Conservation (phyloP, 2,888 invertebrate genomes). For the Imbricaverruca yamaguchii region DNA sequence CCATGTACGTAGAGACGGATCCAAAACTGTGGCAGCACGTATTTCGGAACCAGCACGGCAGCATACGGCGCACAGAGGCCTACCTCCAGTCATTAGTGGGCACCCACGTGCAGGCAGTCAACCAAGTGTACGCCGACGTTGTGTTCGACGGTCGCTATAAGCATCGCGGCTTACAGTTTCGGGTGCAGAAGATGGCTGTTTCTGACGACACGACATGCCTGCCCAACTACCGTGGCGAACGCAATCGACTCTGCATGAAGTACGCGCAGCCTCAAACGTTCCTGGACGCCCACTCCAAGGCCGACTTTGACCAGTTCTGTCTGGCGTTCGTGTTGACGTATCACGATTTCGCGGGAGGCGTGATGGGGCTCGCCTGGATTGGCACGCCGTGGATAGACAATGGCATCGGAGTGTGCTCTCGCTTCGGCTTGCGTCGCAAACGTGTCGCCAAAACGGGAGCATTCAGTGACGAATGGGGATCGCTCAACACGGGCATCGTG, state of each 20-base stretch:
- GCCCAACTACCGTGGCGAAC: background rate
- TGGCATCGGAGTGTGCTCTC: background rate
- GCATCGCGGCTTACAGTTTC: background rate
- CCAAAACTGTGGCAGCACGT: background rate
- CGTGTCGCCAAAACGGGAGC: background rate
- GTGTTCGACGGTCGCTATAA: background rate
- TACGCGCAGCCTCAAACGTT: background rate
- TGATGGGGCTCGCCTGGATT: background rate
- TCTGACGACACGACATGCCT: background rate
- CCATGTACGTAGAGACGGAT: background rate
- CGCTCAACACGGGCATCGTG: constrained; percentile 2
- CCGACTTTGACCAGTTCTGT: background rate
- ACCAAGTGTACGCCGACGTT: background rate
- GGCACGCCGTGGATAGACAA: background rate
- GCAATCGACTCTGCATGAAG: background rate
- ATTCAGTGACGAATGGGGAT: background rate
- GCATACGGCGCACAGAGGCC: background rate
- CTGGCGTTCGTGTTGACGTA: background rate
- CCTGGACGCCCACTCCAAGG: background rate
- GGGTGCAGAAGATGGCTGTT: background rate
- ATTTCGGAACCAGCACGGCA: background rate
- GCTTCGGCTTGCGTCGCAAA: background rate
- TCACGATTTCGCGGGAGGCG: background rate
- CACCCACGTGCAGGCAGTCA: background rate
- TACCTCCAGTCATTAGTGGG: background rate